Conservation (phyloP, 2,113 vertebrate species). For the Thalassarche chlororhynchos region DNA sequence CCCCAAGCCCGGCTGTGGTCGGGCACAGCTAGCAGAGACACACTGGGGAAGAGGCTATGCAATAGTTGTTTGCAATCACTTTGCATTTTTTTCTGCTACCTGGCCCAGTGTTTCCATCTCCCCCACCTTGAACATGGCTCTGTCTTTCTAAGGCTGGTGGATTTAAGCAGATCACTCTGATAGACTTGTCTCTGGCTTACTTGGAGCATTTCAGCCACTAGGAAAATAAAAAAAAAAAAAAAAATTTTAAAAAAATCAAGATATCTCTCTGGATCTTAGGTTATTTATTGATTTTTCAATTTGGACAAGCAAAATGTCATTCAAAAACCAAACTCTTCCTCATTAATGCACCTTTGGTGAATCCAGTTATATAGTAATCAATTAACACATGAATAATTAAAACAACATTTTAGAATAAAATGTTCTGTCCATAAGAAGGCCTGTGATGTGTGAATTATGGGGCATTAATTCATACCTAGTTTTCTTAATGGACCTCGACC, state of each 20-base stretch:
- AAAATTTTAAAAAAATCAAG: neutral
- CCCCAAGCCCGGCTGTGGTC: fast-evolving
- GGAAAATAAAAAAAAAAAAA: too few relatives aligned
- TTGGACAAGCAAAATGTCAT: neutral
- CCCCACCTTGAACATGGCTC: neutral
- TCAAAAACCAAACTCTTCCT: neutral
- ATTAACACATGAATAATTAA: conserved; percentile 55
- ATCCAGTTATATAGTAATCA: neutral
- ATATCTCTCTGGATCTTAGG: neutral
- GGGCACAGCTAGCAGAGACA: too few relatives aligned
- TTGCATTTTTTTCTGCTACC: neutral
- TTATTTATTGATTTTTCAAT: conserved; percentile 9
- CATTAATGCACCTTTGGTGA: neutral
- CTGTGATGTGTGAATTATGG: neutral
- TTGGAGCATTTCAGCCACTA: neutral
- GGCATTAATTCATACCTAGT: conserved; percentile 33
- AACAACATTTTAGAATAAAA: neutral
- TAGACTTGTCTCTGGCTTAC: neutral
- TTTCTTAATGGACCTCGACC: conserved; percentile 40
- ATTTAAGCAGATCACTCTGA: neutral
- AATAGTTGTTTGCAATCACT: neutral
- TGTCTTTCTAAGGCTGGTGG: neutral
- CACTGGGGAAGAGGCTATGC: neutral
- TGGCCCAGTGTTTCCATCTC: neutral
- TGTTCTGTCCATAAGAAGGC: neutral